Evolutionary conservation across 1,140 invertebrate genomes (phyloP).

Genomic region (Eurosta solidaginis): DNA sequence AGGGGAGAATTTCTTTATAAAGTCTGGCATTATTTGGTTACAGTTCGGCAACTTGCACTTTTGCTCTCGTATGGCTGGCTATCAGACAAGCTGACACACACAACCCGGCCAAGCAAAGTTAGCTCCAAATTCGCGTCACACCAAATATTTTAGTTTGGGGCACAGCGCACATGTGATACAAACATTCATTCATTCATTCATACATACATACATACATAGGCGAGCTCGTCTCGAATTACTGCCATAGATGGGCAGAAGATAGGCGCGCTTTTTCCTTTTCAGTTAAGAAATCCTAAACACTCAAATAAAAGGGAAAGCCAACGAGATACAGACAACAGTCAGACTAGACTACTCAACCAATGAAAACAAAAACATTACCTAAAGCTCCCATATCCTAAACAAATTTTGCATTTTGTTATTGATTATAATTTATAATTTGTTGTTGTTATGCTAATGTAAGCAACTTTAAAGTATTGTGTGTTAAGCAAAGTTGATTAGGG

Average conservation of each 20-base stretch:
- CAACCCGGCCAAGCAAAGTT: not conserved
- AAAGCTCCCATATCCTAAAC: not conserved
- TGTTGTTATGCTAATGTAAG: not conserved
- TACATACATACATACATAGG: not conserved
- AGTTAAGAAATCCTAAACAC: not conserved
- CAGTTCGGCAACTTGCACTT: slow-evolving; percentile 5
- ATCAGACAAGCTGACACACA: not conserved
- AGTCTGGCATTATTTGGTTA: not conserved
- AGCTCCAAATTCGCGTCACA: not conserved
- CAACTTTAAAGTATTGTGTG: not conserved
- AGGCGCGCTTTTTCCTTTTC: not conserved
- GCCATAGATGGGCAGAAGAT: not conserved
- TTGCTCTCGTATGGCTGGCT: not conserved
- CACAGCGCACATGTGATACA: not conserved
- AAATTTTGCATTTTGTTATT: not conserved
- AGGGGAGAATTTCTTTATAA: not conserved
- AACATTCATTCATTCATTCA: not conserved
- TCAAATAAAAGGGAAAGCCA: not conserved
- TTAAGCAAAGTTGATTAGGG: no score
- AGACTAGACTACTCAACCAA: not conserved
- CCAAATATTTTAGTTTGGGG: no score
- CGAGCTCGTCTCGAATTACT: not conserved
- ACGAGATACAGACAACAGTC: not conserved
- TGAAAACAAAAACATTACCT: not conserved
- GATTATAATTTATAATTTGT: not conserved